Evolutionary conservation across 2,888 invertebrate genomes (phyloP), one percentile per base, ranked within the genome.

Genomic region (Autographa gamma): DNA sequence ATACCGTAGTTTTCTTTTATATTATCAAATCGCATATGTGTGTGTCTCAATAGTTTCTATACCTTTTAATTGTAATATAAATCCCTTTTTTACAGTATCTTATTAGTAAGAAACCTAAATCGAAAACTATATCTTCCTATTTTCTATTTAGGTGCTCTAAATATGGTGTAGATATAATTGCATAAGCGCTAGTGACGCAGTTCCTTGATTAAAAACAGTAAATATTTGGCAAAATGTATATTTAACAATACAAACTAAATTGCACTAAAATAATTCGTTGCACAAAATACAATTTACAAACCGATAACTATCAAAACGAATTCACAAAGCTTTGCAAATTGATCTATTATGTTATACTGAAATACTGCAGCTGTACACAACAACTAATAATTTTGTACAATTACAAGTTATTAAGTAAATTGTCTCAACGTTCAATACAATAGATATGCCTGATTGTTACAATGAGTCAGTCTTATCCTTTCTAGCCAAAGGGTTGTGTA

Each of bases 391-490:
- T 48, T 48, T n/a, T 48, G 7, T 7, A 48, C 48, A n/a, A 48
- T 48, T 48, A 48, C 2, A 48, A 16, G n/a, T 48, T 43, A 43
- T 43, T 48, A 48, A 48, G 7, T 48, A 48, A n/a, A 48, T 48
- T 48, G 48, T 48, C n/a, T 48, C n/a, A 48, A 48, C n/a, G 48
- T 48, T 48, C 7, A 5, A 25, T 43, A 48, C 48, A 48, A 48
- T n/a, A 25, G 25, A 2, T 25, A 25, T 25, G 25, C n/a, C 48
- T n/a, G n/a, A 48, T n/a, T n/a, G 48, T 48, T 48, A 5, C n/a
- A 48, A n/a, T 48, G 48, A 48, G 6, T 48, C 48, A 48, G 48
- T 48, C n/a, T n/a, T 48, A n/a, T 48, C 48, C 48, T 48, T 48
- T 11, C 38, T 48, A n/a, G 7, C 0, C 7, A 48, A 48, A 48